Evolutionary conservation across 2,888 invertebrate genomes (phyloP), one percentile per base, ranked within the genome.

Genomic region (Ichneumoninae sp.): DNA sequence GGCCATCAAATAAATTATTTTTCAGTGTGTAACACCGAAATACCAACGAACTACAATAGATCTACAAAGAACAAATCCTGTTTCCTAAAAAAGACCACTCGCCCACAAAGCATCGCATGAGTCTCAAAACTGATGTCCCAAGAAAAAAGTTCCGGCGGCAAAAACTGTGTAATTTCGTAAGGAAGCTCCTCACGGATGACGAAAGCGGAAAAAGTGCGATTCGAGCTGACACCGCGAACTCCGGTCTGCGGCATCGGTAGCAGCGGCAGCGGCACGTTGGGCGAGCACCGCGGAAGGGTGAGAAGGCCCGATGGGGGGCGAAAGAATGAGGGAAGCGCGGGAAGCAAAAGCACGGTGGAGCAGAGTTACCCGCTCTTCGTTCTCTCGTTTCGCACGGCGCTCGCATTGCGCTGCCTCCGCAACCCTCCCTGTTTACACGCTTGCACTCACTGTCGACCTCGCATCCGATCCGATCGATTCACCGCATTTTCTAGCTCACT

Each of bases 381-480:
- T 83, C 26, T 57, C 66, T 52, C 71, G 57, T 26, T 80, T 83
- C 60, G 50, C 80, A 69, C 69, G 47, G 33, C 40, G 36, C 60
- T 65, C 69, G 60, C 22, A 30, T 30, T 16, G 8, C 52, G 52
- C 47, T 5, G 22, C 19, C 33, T 40, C 54, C 13, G 66, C 72
- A 69, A 69, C 50, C 60, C 50, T 72, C 30, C 62, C 62, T 84
- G 80, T 84, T 84, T 80, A 80, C 83, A 84, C 80, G 68, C 72
- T 80, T 77, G 69, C 83, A 80, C 70, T 74, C 69, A 33, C 69
- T 74, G 77, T 77, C 83, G 77, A 77, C 76, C 80, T 75, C 80
- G 50, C 72, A 80, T 80, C 77, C 68, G 72, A 70, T 84, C 65
- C 83, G 70, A 84, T 84, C 83, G 83, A 84, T 84, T 74, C 72